A percentile compares a stretch with the other conserved stretches of the same genome.
Conservation (phyloP, 2,888 invertebrate genomes). For the Amorpha juglandis region DNA sequence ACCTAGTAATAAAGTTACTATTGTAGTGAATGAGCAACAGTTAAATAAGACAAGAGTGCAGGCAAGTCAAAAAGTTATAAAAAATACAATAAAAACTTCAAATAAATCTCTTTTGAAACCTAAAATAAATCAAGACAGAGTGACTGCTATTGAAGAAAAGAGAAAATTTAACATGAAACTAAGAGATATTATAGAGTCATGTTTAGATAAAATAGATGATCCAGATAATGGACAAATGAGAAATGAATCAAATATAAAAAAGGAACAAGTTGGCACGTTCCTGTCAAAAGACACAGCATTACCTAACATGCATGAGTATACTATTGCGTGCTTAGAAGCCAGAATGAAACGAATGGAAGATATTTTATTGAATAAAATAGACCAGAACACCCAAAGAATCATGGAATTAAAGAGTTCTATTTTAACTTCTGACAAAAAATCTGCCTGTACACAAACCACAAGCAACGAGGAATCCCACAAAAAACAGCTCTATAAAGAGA, state of each 20-base stretch:
- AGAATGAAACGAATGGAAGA: constrained; percentile 70
- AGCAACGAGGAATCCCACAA: constrained; percentile 56
- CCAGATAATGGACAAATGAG: constrained; percentile 23
- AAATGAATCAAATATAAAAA: constrained; percentile 28
- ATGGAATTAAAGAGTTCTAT: constrained; percentile 56
- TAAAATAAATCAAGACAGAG: constrained; percentile 63
- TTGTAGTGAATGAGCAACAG: not conserved
- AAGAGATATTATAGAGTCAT: constrained; percentile 67
- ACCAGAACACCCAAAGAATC: constrained; percentile 67
- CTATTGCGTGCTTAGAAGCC: constrained; percentile 61
- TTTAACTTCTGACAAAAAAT: constrained; percentile 40
- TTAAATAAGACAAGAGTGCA: constrained; percentile 2
- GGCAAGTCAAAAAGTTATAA: constrained; percentile 25
- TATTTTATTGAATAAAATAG: constrained; percentile 65
- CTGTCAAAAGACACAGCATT: constrained; percentile 42
- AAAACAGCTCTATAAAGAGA: constrained; percentile 65
- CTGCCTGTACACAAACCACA: constrained; percentile 53
- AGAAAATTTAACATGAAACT: constrained; percentile 75
- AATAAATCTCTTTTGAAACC: constrained; percentile 41
- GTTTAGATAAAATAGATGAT: constrained; percentile 53
- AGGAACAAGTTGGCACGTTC: constrained; percentile 28
- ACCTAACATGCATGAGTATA: constrained; percentile 50
- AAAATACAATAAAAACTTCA: constrained; percentile 32
- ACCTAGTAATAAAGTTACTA: not conserved
- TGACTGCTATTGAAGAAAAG: constrained; percentile 70